phyloP scores from a whole-genome alignment of 2,888 invertebrate genomes.

The Coleophora deauratella region DNA sequence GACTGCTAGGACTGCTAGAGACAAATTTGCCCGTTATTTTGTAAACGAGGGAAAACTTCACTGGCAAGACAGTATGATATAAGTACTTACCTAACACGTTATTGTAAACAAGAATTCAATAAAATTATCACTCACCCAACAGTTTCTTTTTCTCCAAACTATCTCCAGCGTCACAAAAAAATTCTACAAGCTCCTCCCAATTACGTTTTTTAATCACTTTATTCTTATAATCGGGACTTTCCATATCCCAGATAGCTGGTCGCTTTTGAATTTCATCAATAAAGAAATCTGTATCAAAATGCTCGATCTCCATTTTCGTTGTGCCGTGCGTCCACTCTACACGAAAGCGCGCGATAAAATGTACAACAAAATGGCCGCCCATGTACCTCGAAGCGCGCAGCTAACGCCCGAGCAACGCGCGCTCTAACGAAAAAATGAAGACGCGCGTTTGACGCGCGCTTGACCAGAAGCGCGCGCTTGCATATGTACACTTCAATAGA shows the following conservation, averaged over 20 bases:
- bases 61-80: neutral
- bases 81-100: neutral
- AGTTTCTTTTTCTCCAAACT: neutral
- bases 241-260: constrained; percentile 20
- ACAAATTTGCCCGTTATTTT: neutral
- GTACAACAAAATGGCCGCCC: constrained; percentile 9
- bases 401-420: constrained; percentile 12
- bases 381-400: constrained; percentile 7
- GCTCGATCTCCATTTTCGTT: constrained; percentile 7
- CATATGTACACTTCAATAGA: constrained; percentile 12
- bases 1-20: neutral
- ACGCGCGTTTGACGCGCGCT: constrained; percentile 1
- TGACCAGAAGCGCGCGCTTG: constrained; percentile 6
- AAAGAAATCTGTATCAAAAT: constrained; percentile 21
- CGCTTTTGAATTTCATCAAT: constrained; percentile 20
- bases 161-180: constrained; percentile 6
- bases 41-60: neutral
- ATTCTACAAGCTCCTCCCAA: constrained; percentile 19
- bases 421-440: constrained; percentile 9
- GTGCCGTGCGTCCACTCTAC: neutral
- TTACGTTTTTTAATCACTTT: constrained; percentile 18
- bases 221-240: constrained; percentile 19
- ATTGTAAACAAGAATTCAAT: too few species aligned
- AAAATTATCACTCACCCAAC: neutral
- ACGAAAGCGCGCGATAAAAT: constrained; percentile 9